Evolutionary conservation across 53 echinoderm and acorn worm species (phyloP), one percentile per base, ranked within the genome.

Genomic region (Echinarachnius parma): DNA sequence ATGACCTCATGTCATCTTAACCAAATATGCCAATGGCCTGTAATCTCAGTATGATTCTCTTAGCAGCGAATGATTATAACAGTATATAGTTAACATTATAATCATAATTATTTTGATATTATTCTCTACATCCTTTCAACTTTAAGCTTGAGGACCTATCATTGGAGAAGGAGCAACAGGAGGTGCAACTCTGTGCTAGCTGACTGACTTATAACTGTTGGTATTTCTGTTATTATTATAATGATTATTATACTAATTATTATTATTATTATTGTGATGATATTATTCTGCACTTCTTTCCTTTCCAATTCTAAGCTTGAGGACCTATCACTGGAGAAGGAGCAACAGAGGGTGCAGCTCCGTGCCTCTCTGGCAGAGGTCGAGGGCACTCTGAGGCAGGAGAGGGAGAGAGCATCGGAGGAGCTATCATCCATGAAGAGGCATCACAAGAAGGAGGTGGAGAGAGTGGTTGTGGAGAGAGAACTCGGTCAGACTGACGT

Each of bases 141-240:
- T 31, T 64, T 5, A 31, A 96, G 98, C 61, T 88, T 20, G 91
- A 96, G 30, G 75, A 49, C 23, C 28, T 91, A 4, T 54, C 84
- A 7, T 62, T 96, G 33, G 98, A 91, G 72, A 75, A 88, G 80
- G 98, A 96, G 23, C 88, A 88, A 64, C 98, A 91, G 61, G 29
- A 88, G 30, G 62, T 96, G 5, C 44, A 80, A 15, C 62, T 82
- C 34, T 80, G 86, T 46, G 90, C 90, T n/a, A n/a, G n/a, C n/a
- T n/a, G n/a, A n/a, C n/a, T n/a, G n/a, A n/a, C n/a, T n/a, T n/a
- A n/a, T n/a, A n/a, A n/a, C n/a, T n/a, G n/a, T n/a, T n/a, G n/a
- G n/a, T n/a, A n/a, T n/a, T n/a, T n/a, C n/a, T n/a, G n/a, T n/a
- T n/a, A n/a, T n/a, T n/a, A n/a, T n/a, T n/a, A n/a, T n/a, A n/a